phyloP scores from a whole-genome alignment of 2,113 vertebrate species.

The Anas platyrhynchos region DNA sequence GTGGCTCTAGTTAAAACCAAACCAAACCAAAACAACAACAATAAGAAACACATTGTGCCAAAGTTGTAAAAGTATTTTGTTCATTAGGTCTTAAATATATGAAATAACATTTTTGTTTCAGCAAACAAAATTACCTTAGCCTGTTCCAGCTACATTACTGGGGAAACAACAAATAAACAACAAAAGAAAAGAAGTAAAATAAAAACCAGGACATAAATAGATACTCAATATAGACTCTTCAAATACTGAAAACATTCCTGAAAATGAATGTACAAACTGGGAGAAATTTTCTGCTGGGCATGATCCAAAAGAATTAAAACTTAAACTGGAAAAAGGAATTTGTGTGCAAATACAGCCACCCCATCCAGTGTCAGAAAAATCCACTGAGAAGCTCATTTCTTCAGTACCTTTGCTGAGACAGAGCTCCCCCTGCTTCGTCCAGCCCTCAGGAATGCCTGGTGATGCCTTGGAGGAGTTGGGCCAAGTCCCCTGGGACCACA shows the following conservation, averaged over 20 bases:
- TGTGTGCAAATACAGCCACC: neutral
- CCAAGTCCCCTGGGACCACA: neutral
- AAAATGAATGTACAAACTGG: neutral
- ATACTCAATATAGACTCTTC: neutral
- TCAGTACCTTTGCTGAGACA: neutral
- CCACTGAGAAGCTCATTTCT: neutral
- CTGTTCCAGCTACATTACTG: neutral
- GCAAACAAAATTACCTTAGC: neutral
- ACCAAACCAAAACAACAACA: too few species aligned
- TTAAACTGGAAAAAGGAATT: neutral
- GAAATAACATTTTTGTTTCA: neutral
- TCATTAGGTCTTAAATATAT: neutral
- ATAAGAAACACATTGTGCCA: too few species aligned
- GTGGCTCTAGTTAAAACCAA: neutral
- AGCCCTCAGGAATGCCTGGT: accelerated
- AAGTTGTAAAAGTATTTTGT: neutral
- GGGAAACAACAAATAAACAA: neutral
- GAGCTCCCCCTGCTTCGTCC: accelerated
- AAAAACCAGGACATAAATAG: neutral
- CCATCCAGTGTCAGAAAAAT: neutral
- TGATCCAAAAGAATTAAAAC: neutral
- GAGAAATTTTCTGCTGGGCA: neutral
- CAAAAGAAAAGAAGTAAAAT: neutral
- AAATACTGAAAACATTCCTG: neutral
- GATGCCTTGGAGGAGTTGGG: accelerated